phyloP scores from a whole-genome alignment of 1,140 invertebrate genomes.

The Carcinoscorpius rotundicauda region DNA sequence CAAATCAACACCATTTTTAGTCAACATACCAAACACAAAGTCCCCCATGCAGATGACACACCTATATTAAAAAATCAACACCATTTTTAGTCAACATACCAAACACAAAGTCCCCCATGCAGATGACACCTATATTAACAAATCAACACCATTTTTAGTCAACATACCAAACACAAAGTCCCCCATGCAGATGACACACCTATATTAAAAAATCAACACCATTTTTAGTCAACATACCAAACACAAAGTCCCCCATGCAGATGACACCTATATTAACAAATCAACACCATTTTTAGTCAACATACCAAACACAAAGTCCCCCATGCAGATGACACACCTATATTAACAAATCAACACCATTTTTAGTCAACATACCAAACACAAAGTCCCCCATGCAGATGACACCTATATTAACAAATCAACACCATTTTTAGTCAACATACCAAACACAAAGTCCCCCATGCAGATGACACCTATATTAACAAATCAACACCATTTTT shows the following conservation, averaged over 20 bases:
- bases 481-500: too few relatives aligned
- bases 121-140: slow-evolving; percentile 55
- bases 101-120: slow-evolving; percentile 80
- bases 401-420: slow-evolving; percentile 44
- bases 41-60: slow-evolving; percentile 93
- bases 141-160: too few relatives aligned
- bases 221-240: too few relatives aligned
- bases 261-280: slow-evolving; percentile 52
- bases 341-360: too few relatives aligned
- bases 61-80: slow-evolving; percentile 6
- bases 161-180: slow-evolving; percentile 70
- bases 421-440: too few relatives aligned
- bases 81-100: too few relatives aligned
- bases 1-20: too few relatives aligned
- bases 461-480: slow-evolving; percentile 69
- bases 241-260: slow-evolving; percentile 79
- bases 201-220: too few relatives aligned
- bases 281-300: too few relatives aligned
- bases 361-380: too few relatives aligned
- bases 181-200: slow-evolving; percentile 86
- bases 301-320: slow-evolving; percentile 69
- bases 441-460: slow-evolving; percentile 72
- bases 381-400: slow-evolving; percentile 88
- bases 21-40: slow-evolving; percentile 61
- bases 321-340: slow-evolving; percentile 82